phyloP scores from a whole-genome alignment of 2,888 invertebrate species.

The Tiphia femorata region DNA sequence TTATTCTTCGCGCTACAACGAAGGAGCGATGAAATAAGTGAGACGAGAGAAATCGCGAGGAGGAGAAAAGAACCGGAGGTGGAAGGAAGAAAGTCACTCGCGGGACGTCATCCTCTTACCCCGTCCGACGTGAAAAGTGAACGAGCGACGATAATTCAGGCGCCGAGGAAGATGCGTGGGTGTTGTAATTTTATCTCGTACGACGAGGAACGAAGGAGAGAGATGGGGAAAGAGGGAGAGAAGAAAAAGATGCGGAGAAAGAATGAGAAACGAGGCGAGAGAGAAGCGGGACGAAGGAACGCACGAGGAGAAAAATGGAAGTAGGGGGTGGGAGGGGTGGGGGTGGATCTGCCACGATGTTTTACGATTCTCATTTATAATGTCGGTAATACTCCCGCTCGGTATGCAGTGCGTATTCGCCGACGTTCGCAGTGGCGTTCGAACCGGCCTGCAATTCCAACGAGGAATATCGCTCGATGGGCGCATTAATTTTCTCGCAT shows the following conservation, averaged over 20 bases:
- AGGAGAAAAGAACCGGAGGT: no score
- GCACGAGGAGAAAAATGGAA: not conserved
- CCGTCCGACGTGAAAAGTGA: not conserved
- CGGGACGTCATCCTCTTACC: no score
- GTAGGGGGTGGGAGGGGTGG: not conserved
- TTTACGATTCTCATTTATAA: conserved; percentile 57
- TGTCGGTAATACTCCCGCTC: conserved; percentile 51
- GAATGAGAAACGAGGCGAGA: not conserved
- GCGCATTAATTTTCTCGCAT: conserved; percentile 53
- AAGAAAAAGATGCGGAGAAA: conserved; percentile 10
- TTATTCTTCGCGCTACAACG: not conserved
- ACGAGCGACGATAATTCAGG: conserved; percentile 41
- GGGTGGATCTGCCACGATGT: conserved; percentile 29
- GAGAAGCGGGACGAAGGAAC: not conserved
- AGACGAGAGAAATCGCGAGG: no score
- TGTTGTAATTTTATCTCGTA: conserved; percentile 33
- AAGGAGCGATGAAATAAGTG: not conserved
- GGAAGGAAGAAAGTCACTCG: no score
- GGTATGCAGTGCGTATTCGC: conserved; percentile 48
- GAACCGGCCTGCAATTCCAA: not conserved
- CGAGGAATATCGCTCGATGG: conserved; percentile 23
- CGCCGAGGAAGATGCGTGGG: conserved; percentile 32
- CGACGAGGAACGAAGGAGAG: conserved; percentile 4
- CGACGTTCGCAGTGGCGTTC: not conserved
- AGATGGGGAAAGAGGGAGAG: conserved; percentile 7